Percentiles rank a stretch among this genome's conserved stretches.
Evolutionary conservation across 2,113 vertebrate species (phyloP).

Genomic region (Ammodytes marinus): DNA sequence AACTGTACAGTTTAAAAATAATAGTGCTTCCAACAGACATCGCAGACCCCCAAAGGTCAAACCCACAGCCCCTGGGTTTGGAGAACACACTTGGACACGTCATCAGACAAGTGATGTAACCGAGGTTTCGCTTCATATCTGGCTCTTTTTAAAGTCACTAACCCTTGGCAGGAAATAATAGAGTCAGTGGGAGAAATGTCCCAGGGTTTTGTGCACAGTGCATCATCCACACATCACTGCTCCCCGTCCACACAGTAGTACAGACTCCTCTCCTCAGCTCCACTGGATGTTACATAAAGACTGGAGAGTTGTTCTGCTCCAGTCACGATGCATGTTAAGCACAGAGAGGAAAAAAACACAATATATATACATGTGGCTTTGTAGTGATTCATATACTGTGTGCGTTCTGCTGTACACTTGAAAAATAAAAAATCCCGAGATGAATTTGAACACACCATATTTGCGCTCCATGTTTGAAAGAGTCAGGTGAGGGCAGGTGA

Average conservation of each 20-base stretch:
- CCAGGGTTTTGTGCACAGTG: not conserved
- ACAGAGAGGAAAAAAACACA: not conserved
- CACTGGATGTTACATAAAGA: conserved; percentile 59
- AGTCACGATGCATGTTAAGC: conserved; percentile 21
- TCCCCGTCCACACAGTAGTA: conserved; percentile 9
- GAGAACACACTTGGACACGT: not conserved
- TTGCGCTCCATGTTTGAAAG: not conserved
- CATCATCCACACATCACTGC: conserved; percentile 60
- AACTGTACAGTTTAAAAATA: not conserved
- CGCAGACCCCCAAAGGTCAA: not conserved
- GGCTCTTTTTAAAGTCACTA: conserved; percentile 37
- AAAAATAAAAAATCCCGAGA: not conserved
- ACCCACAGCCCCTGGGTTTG: not conserved
- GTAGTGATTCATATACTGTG: too few relatives aligned
- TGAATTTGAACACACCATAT: not conserved
- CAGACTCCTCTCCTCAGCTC: conserved; percentile 26
- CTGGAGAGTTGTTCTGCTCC: conserved; percentile 19
- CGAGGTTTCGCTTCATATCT: conserved; percentile 25
- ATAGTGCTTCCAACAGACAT: not conserved
- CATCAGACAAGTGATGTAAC: conserved; percentile 24
- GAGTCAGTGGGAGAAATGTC: conserved; percentile 30
- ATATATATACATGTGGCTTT: not conserved
- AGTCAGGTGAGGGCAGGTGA: not conserved
- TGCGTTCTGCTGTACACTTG: not conserved
- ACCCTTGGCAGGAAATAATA: conserved; percentile 9